Base-by-base conservation (phyloP, 2,888 invertebrate species). In the Muschampia plurimacula region DNA sequence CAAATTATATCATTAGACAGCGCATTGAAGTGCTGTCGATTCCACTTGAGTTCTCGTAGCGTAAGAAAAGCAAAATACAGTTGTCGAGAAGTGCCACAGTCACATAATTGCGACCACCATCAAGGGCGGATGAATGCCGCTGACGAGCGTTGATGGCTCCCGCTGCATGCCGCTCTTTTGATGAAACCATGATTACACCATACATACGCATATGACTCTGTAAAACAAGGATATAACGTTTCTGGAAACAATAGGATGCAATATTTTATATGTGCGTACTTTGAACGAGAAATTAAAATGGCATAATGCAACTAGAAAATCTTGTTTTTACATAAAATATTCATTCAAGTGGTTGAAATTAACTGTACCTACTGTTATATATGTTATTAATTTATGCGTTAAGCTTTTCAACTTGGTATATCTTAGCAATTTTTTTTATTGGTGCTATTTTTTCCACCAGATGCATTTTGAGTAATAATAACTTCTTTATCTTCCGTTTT, bases 141-240 rank as follows among this genome's bases (percentile, higher is more conserved):
- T 86, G 87, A 88, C 89, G 89, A 89, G 89, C 88, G 81, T 82
- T 88, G 90, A 89, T 88, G 88, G 86, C 82, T 82, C 81, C 75
- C 81, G 81, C 81, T 82, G 81, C 85, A 85, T 82, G 81, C 81
- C 87, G 88, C 88, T 86, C 89, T 91, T 91, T 91, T 91, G 90
- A 91, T 90, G 89, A 89, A 89, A 89, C 91, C 90, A 87, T 91
- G 91, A 91, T 91, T 91, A 90, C 90, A 84, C 86, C 85, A 81
- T 84, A 88, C 86, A 89, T 85, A 88, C 78, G 78, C 83, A 82
- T 82, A 86, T 9, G 64, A 64, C 69, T 69, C 62, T 69, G 41
- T 46, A 46, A 44, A 13, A 5, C 57, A 9, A 15, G 36, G 65
- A 59, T 46, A 9, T 44, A 1, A 46, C 9, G n/a, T 6, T 46